Evolutionary conservation across 1,140 invertebrate genomes (phyloP), one percentile per base, ranked within the genome.

Genomic region (Lepidurus packardi): DNA sequence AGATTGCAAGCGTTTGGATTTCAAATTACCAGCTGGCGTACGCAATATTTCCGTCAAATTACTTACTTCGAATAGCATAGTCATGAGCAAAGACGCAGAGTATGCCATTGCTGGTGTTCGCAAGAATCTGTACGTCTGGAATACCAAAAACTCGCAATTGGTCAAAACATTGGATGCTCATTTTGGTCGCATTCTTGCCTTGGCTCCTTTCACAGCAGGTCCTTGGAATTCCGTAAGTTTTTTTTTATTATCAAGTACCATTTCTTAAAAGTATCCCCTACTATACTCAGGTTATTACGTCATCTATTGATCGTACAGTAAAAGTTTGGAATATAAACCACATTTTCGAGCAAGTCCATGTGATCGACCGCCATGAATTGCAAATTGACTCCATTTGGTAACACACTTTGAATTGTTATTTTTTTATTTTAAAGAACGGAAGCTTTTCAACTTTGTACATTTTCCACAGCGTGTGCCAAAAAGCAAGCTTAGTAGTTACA

Each of bases 241-340:
- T 75, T n/a, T 43, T 74, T 78, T 73, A 10, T 21, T 75, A 16
- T 42, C 34, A 34, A 34, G 34, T 34, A 34, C 34, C 34, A 2
- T 34, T 34, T 34, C 4, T 34, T 34, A 34, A 34, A 34, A 34
- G 34, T 34, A 34, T 34, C 34, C 34, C 34, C 34, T 34, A 34
- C 34, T 4, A 34, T 74, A 80, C 81, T 73, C 79, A 92, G 83
- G 92, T 97, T 43, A 93, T 98, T 44, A 97, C 97, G 0, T 98
- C 97, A 0, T 98, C 96, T 0, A 97, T 99, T 76, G 97, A 99
- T 85, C 89, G 96, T 80, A 96, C 95, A 1, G 96, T 99, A 1
- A 98, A 99, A 88, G 96, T 99, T 0, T 99, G 97, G 97, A 99
- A 98, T 85, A 97, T 99, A 79, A 97, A 98, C 83, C 98, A 99